These are phyloP conservation scores for Mayetiola destructor DNA, from an alignment of 2,888 invertebrate species.

Conservation along the genomic window DNA sequence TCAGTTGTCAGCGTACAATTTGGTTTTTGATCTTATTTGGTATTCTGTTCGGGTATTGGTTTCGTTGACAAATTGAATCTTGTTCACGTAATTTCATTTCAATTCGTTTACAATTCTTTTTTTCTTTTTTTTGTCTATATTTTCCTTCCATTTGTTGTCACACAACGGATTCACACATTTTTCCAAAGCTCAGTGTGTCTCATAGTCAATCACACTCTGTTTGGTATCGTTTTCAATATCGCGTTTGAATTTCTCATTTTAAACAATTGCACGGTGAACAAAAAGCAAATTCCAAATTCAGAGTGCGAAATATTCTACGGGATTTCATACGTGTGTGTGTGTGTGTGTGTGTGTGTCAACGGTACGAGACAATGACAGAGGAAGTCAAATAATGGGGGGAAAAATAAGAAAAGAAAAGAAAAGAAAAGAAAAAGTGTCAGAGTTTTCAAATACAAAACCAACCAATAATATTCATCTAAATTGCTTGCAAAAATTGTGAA, in stretches of 20 bases:
- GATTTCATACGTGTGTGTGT: background rate
- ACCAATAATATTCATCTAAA: slow-evolving; percentile 8
- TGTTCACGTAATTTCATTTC: slow-evolving; percentile 22
- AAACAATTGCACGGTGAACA: too few species aligned
- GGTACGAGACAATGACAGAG: too few species aligned
- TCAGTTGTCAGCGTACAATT: background rate
- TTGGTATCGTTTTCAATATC: slow-evolving; percentile 10
- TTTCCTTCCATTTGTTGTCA: background rate
- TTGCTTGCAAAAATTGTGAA: background rate
- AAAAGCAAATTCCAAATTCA: too few species aligned
- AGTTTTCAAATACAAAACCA: background rate
- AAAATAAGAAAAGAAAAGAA: too few species aligned
- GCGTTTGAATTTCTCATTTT: too few species aligned
- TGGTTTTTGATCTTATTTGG: slow-evolving; percentile 17
- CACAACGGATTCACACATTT: background rate
- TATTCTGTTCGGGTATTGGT: slow-evolving; percentile 20
- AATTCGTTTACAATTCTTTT: slow-evolving; percentile 14
- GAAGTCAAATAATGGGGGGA: too few species aligned
- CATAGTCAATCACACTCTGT: slow-evolving; percentile 8
- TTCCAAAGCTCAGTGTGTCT: too few species aligned
- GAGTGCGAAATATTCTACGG: too few species aligned
- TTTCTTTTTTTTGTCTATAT: background rate
- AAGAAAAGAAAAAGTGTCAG: slow-evolving; percentile 3
- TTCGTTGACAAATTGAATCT: slow-evolving; percentile 23
- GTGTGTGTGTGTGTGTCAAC: background rate